Evolutionary conservation across 2,888 invertebrate genomes (phyloP).

Genomic region (Melangyna quadrimaculata): DNA sequence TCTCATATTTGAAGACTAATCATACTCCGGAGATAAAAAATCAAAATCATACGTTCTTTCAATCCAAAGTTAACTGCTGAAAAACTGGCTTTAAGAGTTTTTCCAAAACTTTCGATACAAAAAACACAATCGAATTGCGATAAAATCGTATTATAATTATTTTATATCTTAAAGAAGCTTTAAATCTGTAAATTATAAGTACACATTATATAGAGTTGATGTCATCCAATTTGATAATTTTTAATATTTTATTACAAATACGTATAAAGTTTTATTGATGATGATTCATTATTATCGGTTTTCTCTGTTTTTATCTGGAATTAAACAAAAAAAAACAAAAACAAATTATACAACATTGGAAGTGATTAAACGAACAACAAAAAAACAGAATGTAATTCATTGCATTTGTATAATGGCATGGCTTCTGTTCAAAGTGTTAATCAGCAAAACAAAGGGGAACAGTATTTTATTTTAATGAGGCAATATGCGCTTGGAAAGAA

Average conservation of each 20-base stretch:
- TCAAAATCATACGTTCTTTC: no score
- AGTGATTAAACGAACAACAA: not conserved
- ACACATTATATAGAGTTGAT: not conserved
- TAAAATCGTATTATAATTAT: not conserved
- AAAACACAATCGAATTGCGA: no score
- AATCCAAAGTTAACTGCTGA: no score
- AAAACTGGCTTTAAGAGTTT: no score
- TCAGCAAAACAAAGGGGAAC: slow-evolving; percentile 22
- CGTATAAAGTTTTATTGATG: not conserved
- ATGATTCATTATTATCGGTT: slow-evolving; percentile 1
- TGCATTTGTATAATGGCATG: slow-evolving; percentile 16
- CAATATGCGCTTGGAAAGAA: not conserved
- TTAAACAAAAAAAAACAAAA: not conserved
- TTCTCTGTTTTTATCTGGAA: not conserved
- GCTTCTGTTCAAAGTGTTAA: slow-evolving; percentile 11
- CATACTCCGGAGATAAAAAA: no score
- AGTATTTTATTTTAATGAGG: slow-evolving; percentile 12
- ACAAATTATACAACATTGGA: not conserved
- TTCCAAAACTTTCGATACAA: no score
- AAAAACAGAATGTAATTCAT: not conserved
- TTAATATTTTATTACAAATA: not conserved
- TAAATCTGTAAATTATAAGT: not conserved
- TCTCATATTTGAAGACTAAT: no score
- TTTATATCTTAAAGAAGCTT: not conserved
- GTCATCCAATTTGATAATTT: not conserved